Base-by-base conservation (phyloP, 1,140 invertebrate species). In the Euwallacea fornicatus region DNA sequence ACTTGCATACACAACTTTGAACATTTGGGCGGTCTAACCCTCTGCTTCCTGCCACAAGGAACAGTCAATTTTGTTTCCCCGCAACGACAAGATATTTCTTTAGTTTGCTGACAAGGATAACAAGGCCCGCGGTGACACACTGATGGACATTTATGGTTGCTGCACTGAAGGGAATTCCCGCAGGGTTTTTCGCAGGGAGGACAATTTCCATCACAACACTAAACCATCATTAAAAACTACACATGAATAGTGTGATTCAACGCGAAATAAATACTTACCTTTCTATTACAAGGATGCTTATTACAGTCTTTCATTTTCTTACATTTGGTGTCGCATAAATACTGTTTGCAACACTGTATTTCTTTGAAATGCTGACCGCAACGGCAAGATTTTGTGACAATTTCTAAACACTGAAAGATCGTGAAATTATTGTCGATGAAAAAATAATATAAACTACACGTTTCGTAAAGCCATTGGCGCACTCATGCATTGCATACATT, bases 321-420 rank as follows among this genome's bases (percentile, higher is more conserved):
- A 80, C 96, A 98, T 81, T 96, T 96, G 1, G 88, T 91, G 71
- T 96, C 94, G 84, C 96, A 98, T 21, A 88, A 86, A 78, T 91
- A 96, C 41, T 92, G 90, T 79, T 96, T 97, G 46, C 87, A 88
- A 78, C 95, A 98, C n/a, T 91, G 90, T 6, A 97, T 79, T 79
- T 95, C 92, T 83, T 96, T 96, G 50, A 86, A 85, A 75, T 91
- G 90, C 66, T 86, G 83, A 0, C 89, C 88, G 83, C 96, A 98
- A 6, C 89, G 87, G 79, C 95, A 98, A 42, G 84, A 85, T 81
- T 97, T 97, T 43, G 85, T 86, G 1, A 90, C 84, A 69, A 93
- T 84, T 76, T 96, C 90, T 44, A 93, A 84, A 79, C 96, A 98
- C 81, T 91, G 79, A 64, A 33, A 33, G 4, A 33, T 33, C 4